Conservation (phyloP, 2,888 invertebrate species). For the Pheosia tremula region DNA sequence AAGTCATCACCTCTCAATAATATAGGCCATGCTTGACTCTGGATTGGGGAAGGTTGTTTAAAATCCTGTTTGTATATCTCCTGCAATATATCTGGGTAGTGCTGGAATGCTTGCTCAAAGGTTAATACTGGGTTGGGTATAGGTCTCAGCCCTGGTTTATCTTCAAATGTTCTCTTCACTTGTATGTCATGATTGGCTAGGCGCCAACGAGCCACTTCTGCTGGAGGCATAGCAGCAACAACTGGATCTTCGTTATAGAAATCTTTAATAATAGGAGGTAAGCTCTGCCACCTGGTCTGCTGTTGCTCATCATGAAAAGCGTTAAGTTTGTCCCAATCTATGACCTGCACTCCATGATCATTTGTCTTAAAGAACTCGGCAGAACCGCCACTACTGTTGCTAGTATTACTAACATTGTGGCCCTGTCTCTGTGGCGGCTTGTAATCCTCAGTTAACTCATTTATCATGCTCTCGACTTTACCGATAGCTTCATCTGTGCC, state of each 20-base stretch:
- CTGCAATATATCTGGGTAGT: slow-evolving; percentile 92
- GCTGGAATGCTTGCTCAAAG: slow-evolving; percentile 92
- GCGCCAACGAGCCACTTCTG: slow-evolving; percentile 87
- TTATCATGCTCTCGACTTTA: slow-evolving; percentile 72
- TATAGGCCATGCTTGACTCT: slow-evolving; percentile 97
- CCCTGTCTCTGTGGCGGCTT: slow-evolving; percentile 39
- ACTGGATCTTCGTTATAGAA: slow-evolving; percentile 92
- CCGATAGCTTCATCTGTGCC: slow-evolving; percentile 78
- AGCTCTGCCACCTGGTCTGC: slow-evolving; percentile 85
- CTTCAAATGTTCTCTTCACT: slow-evolving; percentile 87
- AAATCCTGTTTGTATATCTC: slow-evolving; percentile 94
- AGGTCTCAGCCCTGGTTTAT: slow-evolving; percentile 67
- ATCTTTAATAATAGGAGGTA: slow-evolving; percentile 89
- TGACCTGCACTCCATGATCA: slow-evolving; percentile 62
- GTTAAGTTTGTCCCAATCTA: slow-evolving; percentile 86
- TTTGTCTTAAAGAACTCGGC: slow-evolving; percentile 61
- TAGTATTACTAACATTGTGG: slow-evolving; percentile 33
- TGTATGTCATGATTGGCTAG: slow-evolving; percentile 89
- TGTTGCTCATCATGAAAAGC: slow-evolving; percentile 81
- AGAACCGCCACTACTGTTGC: slow-evolving; percentile 31
- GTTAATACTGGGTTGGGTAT: slow-evolving; percentile 91
- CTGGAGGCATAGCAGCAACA: slow-evolving; percentile 86
- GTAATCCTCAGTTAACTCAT: slow-evolving; percentile 59
- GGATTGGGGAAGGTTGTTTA: slow-evolving; percentile 94
- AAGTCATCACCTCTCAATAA: slow-evolving; percentile 95